Base-by-base conservation (phyloP, 2,888 invertebrate genomes). In the Gisinianus flammeolus region DNA sequence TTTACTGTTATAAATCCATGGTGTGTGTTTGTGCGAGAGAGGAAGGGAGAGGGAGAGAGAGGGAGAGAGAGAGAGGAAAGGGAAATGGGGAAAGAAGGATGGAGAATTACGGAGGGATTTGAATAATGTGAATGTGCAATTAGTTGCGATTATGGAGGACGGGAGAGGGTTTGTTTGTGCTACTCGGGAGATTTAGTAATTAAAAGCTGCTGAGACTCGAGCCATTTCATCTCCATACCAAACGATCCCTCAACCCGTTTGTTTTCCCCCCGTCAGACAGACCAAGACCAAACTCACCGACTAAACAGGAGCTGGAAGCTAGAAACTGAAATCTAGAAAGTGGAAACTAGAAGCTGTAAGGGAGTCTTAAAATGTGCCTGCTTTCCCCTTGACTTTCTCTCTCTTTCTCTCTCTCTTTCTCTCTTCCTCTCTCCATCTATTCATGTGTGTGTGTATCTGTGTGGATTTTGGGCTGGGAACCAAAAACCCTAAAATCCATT, bases 131-230 rank as follows among this genome's bases (percentile, higher is more conserved):
- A 31, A 58, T 24, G 30, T 58, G 31, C 72, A 72, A 72, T 72
- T 72, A 72, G 72, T 72, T 72, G 58, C 72, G 58, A 72, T 72
- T 72, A 72, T 58, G 56, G 58, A 35, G 58, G 58, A 31, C 56
- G 62, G n/a, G 72, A 31, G 58, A 22, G 31, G 30, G 69, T 30
- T 58, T 26, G 26, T 24, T 64, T n/a, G n/a, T n/a, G 22, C 28
- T 66, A 26, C 66, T 66, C 62, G n/a, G 31, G 62, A 72, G 72
- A 72, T 72, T 72, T 72, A 72, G 72, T 72, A 72, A 72, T 72
- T 72, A 72, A 72, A 72, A 58, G 72, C 33, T 72, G 54, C 62
- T 33, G 58, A 62, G 28, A 12, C 12, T 72, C 58, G 12, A 62
- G 68, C 68, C 68, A 68, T 35, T 26, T 24, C 35, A 35, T 68